Base-by-base conservation (phyloP, 2,113 vertebrate species). In the Delphinus delphis region DNA sequence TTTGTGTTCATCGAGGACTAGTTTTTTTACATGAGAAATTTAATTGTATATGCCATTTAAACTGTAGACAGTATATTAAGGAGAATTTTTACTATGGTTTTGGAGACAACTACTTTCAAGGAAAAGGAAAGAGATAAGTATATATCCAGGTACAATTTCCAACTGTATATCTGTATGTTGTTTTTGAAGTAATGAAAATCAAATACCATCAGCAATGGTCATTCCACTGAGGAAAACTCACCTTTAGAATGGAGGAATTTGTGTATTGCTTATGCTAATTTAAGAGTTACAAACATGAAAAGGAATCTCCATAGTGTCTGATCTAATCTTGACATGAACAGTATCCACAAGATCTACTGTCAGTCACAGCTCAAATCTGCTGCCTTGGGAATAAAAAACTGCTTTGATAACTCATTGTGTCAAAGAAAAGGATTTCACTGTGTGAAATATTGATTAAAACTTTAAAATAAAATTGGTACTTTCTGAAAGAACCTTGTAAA, bases 371-470 rank as follows among this genome's bases (percentile, higher is more conserved):
- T 96, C 67, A 95, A 96, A 97, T 73, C 50, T 73, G 38, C 53
- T 89, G 55, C 81, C 82, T 97, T 8, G 26, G 83, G 68, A 90
- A 87, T 55, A 65, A 97, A 92, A 92, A 86, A 88, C 94, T 88
- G 36, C 79, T 97, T 95, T 96, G 95, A 88, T 97, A 97, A 96
- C 25, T 92, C 71, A 41, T 41, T 88, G 58, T 95, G 85, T 94
- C 91, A 95, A 93, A 93, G 74, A 91, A 97, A 97, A 96, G 90
- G 50, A 96, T 90, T 96, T 96, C 92, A 91, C 74, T 67, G 12
- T 95, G 77, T 89, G 73, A 98, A 97, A 97, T 96, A 97, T 47
- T 97, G 89, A 98, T 97, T 97, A 95, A 96, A 98, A 88, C 14
- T 93, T 80, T 88, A 87, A 97, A 97, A 96, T 96, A 92, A 98